Percentiles rank a stretch among this genome's conserved stretches.
phyloP scores from a whole-genome alignment of 2,113 vertebrate species.

The Spheniscus mendiculus region DNA sequence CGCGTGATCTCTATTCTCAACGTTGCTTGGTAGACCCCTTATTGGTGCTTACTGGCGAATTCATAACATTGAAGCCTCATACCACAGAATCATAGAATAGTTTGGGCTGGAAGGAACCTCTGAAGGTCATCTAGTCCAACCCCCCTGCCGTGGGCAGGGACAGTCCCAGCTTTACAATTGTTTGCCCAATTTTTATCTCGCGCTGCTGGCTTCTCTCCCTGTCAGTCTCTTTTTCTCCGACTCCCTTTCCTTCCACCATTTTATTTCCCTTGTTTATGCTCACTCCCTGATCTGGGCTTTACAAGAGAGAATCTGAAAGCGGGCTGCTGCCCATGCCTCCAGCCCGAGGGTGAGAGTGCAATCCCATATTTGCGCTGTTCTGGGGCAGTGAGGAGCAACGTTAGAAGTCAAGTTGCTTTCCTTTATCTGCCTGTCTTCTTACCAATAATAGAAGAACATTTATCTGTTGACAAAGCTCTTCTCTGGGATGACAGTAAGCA shows the following conservation, averaged over 20 bases:
- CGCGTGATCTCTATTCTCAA: background rate
- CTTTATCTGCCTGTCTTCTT: background rate
- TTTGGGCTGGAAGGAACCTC: no score
- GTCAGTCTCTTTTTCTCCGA: background rate
- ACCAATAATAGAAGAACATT: background rate
- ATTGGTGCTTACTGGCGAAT: background rate
- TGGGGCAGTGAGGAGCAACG: background rate
- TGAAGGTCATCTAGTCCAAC: no score
- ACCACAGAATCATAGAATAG: no score
- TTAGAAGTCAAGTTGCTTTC: background rate
- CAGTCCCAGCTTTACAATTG: background rate
- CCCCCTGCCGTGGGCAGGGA: no score
- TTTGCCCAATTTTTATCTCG: background rate
- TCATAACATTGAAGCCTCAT: background rate
- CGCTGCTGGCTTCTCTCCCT: background rate
- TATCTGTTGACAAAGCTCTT: background rate
- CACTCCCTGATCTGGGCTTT: background rate
- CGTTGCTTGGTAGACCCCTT: background rate
- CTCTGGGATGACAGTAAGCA: background rate
- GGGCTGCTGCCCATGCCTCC: accelerated
- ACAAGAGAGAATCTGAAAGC: background rate
- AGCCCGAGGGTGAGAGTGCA: accelerated
- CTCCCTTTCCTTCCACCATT: background rate
- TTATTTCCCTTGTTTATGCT: background rate
- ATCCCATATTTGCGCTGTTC: accelerated